Evolutionary conservation across 2,113 vertebrate genomes (phyloP).

Genomic region (Panthera leo): DNA sequence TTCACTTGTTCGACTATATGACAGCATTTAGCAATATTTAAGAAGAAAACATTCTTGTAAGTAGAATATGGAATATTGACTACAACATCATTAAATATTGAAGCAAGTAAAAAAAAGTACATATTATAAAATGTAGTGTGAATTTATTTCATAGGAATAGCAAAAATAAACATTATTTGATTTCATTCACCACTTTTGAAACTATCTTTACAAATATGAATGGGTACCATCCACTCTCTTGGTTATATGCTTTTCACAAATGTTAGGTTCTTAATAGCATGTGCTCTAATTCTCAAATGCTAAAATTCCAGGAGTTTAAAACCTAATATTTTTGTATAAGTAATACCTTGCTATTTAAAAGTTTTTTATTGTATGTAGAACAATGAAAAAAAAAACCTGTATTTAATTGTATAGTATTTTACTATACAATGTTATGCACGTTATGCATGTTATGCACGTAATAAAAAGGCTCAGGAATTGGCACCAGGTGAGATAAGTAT

Average conservation of each 20-base stretch:
- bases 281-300: not conserved
- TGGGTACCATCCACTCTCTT: not conserved
- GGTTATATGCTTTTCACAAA: not conserved
- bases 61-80: constrained; percentile 57
- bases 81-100: constrained; percentile 52
- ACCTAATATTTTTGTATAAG: not conserved
- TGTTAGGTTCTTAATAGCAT: not conserved
- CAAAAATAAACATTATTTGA: not conserved
- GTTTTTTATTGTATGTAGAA: not conserved
- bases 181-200: not conserved
- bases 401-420: not conserved
- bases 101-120: constrained; percentile 39
- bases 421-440: not conserved
- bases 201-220: not conserved
- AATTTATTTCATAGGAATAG: not conserved
- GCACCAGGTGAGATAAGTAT: not conserved
- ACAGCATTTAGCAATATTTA: constrained; percentile 69
- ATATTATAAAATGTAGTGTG: not conserved
- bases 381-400: not conserved
- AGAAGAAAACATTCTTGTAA: constrained; percentile 43
- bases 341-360: not conserved
- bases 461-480: not conserved
- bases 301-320: not conserved
- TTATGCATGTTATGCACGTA: not conserved
- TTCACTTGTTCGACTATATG: constrained; percentile 70